phyloP scores from a whole-genome alignment of 1,140 invertebrate genomes.

The Aphis gossypii region DNA sequence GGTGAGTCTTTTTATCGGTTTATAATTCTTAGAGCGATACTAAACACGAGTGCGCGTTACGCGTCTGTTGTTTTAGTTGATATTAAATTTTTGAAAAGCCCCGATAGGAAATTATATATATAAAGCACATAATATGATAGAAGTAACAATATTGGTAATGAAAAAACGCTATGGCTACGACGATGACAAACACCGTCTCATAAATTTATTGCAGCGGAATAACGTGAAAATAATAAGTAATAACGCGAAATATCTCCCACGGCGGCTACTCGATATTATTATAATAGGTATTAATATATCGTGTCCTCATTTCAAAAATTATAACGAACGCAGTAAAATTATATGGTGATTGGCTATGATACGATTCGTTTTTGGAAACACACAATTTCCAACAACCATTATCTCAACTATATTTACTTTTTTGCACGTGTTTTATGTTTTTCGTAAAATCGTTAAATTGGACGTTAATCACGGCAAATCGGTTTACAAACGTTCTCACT shows the following conservation, averaged over 20 bases:
- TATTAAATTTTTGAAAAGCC: background rate
- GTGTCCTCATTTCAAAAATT: background rate
- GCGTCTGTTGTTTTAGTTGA: conserved; percentile 6
- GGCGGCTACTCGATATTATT: background rate
- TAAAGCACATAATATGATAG: background rate
- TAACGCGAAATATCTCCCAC: background rate
- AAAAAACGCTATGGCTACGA: background rate
- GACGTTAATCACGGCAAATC: background rate
- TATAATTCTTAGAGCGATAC: background rate
- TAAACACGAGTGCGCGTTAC: background rate
- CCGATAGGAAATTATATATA: background rate
- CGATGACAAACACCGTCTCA: background rate
- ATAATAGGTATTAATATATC: background rate
- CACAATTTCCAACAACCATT: background rate
- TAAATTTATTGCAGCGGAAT: background rate
- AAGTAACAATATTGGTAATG: background rate
- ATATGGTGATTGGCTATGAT: background rate
- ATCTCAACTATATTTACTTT: background rate
- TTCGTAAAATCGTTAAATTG: background rate
- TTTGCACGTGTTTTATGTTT: background rate
- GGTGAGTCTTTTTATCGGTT: background rate
- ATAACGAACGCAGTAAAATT: background rate
- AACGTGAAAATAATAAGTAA: conserved; percentile 17
- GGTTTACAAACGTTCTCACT: background rate
- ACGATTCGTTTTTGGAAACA: background rate